Conservation (phyloP, 2,113 vertebrate genomes). For the Aegotheles bennettii region DNA sequence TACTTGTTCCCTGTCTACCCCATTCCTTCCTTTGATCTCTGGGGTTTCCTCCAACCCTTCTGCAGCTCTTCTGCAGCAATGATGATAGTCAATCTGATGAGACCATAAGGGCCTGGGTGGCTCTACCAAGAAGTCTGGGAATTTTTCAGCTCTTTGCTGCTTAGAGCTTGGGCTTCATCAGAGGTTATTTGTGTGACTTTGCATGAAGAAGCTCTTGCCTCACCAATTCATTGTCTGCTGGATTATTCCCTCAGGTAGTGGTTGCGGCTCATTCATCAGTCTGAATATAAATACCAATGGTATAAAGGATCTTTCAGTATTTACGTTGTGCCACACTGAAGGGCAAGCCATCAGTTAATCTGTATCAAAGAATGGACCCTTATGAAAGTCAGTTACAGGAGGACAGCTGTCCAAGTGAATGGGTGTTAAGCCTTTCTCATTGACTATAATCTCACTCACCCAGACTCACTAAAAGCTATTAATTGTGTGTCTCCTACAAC, state of each 20-base stretch:
- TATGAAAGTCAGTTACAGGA: not conserved
- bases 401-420: not conserved
- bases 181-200: not conserved
- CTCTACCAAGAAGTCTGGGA: not conserved
- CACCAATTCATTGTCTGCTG: fast-evolving
- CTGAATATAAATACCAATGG: not conserved
- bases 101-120: not conserved
- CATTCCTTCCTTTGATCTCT: not conserved
- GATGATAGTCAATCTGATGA: not conserved
- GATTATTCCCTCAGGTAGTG: not conserved
- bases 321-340: not conserved
- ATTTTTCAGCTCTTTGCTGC: not conserved
- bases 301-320: not conserved
- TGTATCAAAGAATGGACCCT: not conserved
- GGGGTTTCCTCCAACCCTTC: not conserved
- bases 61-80: not conserved
- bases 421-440: not conserved
- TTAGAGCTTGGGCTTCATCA: not conserved
- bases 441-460: not conserved
- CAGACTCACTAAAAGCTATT: not conserved
- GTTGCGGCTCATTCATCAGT: not conserved
- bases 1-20: fast-evolving
- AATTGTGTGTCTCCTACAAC: not conserved
- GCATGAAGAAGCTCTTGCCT: not conserved
- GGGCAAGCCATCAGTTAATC: not conserved